Conservation (phyloP, 2,797 vertebrate genomes). For the Nannoperca obscura region DNA sequence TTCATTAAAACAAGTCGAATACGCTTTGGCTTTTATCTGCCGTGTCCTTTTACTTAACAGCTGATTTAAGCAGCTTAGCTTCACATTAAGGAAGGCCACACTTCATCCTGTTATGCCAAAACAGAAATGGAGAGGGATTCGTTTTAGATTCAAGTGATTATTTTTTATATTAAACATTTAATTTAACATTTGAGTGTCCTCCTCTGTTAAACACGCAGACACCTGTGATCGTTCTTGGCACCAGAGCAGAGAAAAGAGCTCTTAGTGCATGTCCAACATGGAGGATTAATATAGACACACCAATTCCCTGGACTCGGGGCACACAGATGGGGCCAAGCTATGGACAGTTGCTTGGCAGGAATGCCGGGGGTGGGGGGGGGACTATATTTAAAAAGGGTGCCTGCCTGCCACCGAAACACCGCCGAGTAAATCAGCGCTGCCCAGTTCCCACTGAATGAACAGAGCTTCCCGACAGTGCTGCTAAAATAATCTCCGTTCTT, state of each 20-base stretch:
- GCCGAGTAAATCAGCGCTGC: slow-evolving; percentile 70
- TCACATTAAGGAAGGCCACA: slow-evolving; percentile 48
- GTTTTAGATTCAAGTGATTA: too few relatives aligned
- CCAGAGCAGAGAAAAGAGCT: slow-evolving; percentile 48
- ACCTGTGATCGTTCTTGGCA: slow-evolving; percentile 39
- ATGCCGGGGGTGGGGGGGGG: slow-evolving; percentile 70
- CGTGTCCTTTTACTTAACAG: slow-evolving; percentile 31
- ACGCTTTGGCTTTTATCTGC: slow-evolving; percentile 20
- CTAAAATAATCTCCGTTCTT: slow-evolving; percentile 61
- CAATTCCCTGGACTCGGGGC: slow-evolving; percentile 66
- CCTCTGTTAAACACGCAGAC: slow-evolving; percentile 35
- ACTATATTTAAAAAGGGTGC: slow-evolving; percentile 84
- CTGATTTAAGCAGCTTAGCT: slow-evolving; percentile 54
- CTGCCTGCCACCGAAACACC: slow-evolving; percentile 75
- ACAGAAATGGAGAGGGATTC: background rate
- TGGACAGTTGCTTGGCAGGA: slow-evolving; percentile 83
- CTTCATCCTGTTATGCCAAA: slow-evolving; percentile 35
- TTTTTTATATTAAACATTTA: slow-evolving; percentile 17
- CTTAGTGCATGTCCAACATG: slow-evolving; percentile 64
- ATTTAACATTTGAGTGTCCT: slow-evolving; percentile 33
- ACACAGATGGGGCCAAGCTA: slow-evolving; percentile 72
- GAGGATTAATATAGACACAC: slow-evolving; percentile 79
- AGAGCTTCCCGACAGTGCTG: slow-evolving; percentile 54
- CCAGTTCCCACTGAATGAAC: slow-evolving; percentile 67
- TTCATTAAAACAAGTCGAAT: slow-evolving; percentile 10